Percentiles rank a stretch among this genome's conserved stretches.
Evolutionary conservation across 2,797 vertebrate genomes (phyloP).

Genomic region (Lutjanus argentimaculatus): DNA sequence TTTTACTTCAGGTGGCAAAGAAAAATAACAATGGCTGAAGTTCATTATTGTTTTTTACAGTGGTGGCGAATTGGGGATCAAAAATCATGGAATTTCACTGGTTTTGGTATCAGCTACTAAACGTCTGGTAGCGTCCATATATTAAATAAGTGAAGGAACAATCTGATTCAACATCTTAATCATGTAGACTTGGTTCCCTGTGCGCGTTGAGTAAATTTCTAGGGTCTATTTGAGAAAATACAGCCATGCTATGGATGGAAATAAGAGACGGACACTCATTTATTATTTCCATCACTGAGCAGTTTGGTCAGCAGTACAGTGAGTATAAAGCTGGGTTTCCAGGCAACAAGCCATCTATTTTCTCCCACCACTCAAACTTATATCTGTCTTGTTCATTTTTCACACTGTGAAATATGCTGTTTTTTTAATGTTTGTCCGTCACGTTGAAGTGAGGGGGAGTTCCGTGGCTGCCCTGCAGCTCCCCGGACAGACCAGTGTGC

Average conservation of each 20-base stretch:
- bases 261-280: constrained; percentile 32
- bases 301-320: constrained; percentile 24
- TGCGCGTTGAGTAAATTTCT: neutral
- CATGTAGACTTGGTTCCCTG: constrained; percentile 4
- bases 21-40: no score
- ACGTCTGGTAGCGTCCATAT: neutral
- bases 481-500: constrained; percentile 12
- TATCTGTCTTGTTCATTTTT: constrained; percentile 35
- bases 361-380: constrained; percentile 35
- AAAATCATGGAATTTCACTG: no score
- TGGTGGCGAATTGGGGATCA: no score
- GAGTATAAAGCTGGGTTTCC: constrained; percentile 52
- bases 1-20: no score
- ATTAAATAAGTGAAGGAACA: neutral
- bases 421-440: constrained; percentile 23
- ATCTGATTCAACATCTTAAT: constrained; percentile 1
- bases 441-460: constrained; percentile 40
- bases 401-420: constrained; percentile 14
- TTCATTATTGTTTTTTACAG: no score
- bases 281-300: constrained; percentile 28
- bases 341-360: constrained; percentile 65
- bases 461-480: constrained; percentile 31
- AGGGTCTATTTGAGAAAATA: constrained; percentile 6
- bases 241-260: neutral
- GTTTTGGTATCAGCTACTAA: no score